phyloP scores from a whole-genome alignment of 2,888 invertebrate genomes.

The Lacanobia oleracea region DNA sequence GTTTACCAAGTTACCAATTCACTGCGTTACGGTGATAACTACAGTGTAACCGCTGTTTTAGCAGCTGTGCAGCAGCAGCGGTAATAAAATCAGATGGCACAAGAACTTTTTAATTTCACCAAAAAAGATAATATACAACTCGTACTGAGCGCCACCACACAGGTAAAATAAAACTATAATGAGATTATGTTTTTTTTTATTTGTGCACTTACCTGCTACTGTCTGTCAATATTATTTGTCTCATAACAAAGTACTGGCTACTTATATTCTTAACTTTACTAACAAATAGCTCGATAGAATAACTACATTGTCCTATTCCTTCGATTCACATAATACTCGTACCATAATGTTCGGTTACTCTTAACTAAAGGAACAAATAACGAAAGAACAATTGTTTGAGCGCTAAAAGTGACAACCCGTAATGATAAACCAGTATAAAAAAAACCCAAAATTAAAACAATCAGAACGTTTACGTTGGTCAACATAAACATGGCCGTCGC shows the following conservation, averaged over 20 bases:
- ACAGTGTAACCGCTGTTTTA: not conserved
- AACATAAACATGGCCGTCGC: slow-evolving; percentile 21
- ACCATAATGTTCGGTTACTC: not conserved
- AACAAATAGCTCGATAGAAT: not conserved
- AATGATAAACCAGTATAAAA: not conserved
- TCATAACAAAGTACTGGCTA: not conserved
- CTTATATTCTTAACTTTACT: not conserved
- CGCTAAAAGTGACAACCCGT: not conserved
- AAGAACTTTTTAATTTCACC: too few relatives aligned
- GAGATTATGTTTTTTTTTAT: not conserved
- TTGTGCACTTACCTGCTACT: not conserved
- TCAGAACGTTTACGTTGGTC: slow-evolving; percentile 22
- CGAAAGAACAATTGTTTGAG: slow-evolving; percentile 2
- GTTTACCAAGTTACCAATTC: not conserved
- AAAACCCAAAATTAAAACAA: not conserved
- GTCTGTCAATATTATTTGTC: not conserved
- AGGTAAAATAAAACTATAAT: not conserved
- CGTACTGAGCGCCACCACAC: not conserved
- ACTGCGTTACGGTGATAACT: not conserved
- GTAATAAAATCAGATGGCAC: too few relatives aligned
- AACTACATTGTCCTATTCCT: not conserved
- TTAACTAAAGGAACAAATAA: slow-evolving; percentile 21
- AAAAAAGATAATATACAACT: too few relatives aligned
- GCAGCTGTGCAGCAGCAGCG: too few relatives aligned
- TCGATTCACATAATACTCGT: slow-evolving; percentile 2